phyloP scores from a whole-genome alignment of 2,888 invertebrate species.

The Chymomyza fuscimana region DNA sequence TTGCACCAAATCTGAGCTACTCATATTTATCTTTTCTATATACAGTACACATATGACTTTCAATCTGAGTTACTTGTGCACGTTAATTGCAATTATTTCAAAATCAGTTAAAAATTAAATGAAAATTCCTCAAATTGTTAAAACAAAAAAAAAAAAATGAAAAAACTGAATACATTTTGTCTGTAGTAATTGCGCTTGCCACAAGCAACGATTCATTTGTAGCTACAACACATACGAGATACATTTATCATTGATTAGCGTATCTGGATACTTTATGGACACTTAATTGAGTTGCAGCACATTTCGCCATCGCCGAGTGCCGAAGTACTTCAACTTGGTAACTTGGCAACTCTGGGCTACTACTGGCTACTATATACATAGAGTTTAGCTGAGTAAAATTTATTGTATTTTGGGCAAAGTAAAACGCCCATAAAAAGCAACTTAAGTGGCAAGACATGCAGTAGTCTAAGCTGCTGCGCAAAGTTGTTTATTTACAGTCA shows the following conservation, averaged over 20 bases:
- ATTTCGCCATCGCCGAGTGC: background rate
- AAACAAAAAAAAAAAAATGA: constrained; percentile 12
- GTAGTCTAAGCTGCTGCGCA: constrained; percentile 35
- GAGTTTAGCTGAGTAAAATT: constrained; percentile 62
- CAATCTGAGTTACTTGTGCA: background rate
- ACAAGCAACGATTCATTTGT: constrained; percentile 18
- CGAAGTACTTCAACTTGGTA: background rate
- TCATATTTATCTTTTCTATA: background rate
- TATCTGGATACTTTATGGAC: constrained; percentile 70
- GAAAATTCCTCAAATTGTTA: background rate
- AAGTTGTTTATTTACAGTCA: background rate
- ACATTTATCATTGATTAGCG: constrained; percentile 66
- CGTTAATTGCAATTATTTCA: background rate
- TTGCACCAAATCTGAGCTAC: background rate
- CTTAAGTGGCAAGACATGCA: constrained; percentile 64
- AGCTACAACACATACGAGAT: constrained; percentile 19
- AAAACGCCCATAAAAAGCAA: constrained; percentile 61
- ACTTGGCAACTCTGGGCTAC: background rate
- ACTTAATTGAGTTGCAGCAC: constrained; percentile 69
- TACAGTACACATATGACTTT: background rate
- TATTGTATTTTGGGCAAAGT: constrained; percentile 64
- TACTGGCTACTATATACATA: background rate
- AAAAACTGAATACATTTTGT: background rate
- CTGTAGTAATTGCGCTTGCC: constrained; percentile 15
- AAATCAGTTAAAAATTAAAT: background rate